phyloP scores from a whole-genome alignment of 2,797 vertebrate species.

The Phrynocephalus guinanensis region DNA sequence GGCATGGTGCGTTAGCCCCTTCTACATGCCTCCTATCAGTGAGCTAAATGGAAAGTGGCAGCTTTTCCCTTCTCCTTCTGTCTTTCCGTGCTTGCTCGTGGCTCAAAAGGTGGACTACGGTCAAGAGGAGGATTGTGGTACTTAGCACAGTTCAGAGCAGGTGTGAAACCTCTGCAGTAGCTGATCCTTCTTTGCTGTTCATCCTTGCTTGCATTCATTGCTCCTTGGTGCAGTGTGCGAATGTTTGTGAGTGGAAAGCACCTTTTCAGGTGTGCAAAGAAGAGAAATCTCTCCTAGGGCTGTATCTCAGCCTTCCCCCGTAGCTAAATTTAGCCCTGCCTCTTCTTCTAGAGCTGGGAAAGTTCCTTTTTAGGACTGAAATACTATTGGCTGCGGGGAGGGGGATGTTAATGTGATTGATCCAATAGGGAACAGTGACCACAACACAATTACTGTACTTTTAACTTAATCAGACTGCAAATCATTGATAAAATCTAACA shows the following conservation, averaged over 20 bases:
- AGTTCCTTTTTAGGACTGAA: too few relatives aligned
- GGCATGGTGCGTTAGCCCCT: too few relatives aligned
- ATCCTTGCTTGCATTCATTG: too few relatives aligned
- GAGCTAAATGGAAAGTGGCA: neutral
- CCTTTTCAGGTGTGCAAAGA: neutral
- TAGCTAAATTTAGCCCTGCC: neutral
- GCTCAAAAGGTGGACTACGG: neutral
- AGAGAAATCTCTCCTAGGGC: too few relatives aligned
- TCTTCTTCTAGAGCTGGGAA: neutral
- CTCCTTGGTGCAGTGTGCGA: neutral
- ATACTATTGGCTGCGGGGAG: too few relatives aligned
- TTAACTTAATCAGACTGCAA: too few relatives aligned
- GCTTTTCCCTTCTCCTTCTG: neutral
- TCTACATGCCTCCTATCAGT: neutral
- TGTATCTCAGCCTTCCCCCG: too few relatives aligned
- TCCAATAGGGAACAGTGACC: too few relatives aligned
- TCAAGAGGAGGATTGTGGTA: neutral
- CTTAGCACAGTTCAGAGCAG: conserved; percentile 4
- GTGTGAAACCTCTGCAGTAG: neutral
- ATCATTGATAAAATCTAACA: too few relatives aligned
- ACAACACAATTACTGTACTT: too few relatives aligned
- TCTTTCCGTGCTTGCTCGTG: neutral
- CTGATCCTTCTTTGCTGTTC: neutral
- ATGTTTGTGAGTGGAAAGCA: too few relatives aligned
- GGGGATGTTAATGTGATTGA: too few relatives aligned